Evolutionary conservation across 1,140 invertebrate genomes (phyloP).

Genomic region (Heliconius congener): DNA sequence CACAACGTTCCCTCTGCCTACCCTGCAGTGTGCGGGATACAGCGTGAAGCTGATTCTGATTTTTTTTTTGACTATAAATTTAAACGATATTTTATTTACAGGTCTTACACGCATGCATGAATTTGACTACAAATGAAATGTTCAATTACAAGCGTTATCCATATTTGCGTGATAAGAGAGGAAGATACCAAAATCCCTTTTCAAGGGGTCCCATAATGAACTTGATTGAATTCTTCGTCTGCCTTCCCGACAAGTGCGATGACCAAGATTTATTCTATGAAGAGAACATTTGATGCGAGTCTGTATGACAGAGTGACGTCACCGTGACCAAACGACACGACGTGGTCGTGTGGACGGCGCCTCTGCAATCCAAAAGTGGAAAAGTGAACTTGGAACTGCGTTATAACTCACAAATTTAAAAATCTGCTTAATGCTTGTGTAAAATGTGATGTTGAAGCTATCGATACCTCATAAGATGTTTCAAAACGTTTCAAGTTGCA

Average conservation of each 20-base stretch:
- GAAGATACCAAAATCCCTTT: constrained; percentile 94
- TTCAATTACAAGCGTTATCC: constrained; percentile 95
- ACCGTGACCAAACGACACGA: constrained; percentile 28
- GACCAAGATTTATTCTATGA: constrained; percentile 87
- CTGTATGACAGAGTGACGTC: constrained; percentile 31
- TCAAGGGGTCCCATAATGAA: constrained; percentile 92
- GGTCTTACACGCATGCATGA: constrained; percentile 93
- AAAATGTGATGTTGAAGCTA: background rate
- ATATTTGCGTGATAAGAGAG: constrained; percentile 92
- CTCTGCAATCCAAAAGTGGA: constrained; percentile 28
- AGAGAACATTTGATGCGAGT: constrained; percentile 83
- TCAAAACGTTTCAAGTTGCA: too few relatives aligned
- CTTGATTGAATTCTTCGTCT: constrained; percentile 94
- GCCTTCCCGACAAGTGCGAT: constrained; percentile 87
- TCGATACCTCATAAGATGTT: background rate
- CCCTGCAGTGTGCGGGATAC: too few relatives aligned
- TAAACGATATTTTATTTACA: constrained; percentile 65
- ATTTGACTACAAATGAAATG: constrained; percentile 96
- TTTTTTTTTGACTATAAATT: too few relatives aligned
- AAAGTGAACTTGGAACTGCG: constrained; percentile 33
- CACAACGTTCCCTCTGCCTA: too few relatives aligned
- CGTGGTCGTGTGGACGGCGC: constrained; percentile 32
- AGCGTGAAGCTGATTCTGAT: too few relatives aligned
- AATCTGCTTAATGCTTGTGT: background rate
- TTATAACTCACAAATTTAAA: constrained; percentile 21